phyloP scores from a whole-genome alignment of 2,888 invertebrate genomes.

The Polyommatus iphigenia region DNA sequence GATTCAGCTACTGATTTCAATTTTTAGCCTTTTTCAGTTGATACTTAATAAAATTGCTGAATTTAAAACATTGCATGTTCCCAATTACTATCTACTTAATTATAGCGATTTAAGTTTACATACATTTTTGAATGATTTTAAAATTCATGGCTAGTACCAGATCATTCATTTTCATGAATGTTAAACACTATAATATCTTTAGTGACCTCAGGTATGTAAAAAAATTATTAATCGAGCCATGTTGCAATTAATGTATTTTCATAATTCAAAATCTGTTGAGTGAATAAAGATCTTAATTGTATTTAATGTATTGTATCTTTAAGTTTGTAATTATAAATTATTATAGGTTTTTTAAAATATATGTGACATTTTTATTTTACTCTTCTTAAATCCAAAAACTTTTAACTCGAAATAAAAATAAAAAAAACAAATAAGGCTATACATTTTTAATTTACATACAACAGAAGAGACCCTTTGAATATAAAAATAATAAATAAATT shows the following conservation, averaged over 20 bases:
- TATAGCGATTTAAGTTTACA: neutral
- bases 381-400: neutral
- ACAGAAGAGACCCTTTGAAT: constrained; percentile 37
- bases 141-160: too few species aligned
- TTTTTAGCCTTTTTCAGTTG: too few species aligned
- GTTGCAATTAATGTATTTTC: neutral
- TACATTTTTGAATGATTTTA: neutral
- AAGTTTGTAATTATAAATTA: constrained; percentile 13
- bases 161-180: neutral
- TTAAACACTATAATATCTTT: neutral
- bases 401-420: neutral
- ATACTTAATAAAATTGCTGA: neutral
- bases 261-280: neutral
- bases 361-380: neutral
- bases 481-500: constrained; percentile 43
- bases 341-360: constrained; percentile 12
- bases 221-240: neutral
- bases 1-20: neutral
- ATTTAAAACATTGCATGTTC: neutral
- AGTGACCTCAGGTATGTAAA: neutral
- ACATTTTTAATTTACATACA: constrained; percentile 28
- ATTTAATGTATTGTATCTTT: neutral
- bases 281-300: neutral
- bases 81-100: neutral
- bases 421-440: constrained; percentile 1